These are phyloP conservation scores for Aviceda subcristata DNA, from an alignment of 2,113 vertebrate species.

Conservation along the genomic window DNA sequence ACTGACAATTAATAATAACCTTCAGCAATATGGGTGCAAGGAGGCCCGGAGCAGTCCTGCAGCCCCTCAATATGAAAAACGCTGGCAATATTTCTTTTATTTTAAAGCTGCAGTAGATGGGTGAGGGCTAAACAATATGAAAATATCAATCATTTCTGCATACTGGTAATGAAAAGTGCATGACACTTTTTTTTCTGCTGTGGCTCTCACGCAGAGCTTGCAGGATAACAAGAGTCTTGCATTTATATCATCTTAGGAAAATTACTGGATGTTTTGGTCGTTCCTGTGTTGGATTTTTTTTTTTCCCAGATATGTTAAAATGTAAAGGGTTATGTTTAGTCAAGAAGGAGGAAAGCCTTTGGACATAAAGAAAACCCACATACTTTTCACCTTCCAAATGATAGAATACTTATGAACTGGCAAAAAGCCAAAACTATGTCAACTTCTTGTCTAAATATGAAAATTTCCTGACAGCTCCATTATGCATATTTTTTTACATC, in stretches of 20 bases:
- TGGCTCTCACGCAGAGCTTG: neutral
- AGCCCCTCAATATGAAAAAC: neutral
- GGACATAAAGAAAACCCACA: neutral
- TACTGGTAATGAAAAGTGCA: neutral
- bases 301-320: neutral
- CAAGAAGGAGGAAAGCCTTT: neutral
- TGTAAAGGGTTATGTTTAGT: neutral
- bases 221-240: neutral
- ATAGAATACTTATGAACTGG: neutral
- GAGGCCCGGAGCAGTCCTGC: neutral
- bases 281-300: neutral
- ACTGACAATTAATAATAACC: neutral
- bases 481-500: slow-evolving; percentile 24
- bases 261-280: neutral
- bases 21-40: neutral
- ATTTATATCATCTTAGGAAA: neutral
- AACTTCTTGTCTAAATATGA: slow-evolving; percentile 31
- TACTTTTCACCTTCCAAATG: neutral
- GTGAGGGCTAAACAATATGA: neutral
- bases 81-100: neutral
- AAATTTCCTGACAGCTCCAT: slow-evolving; percentile 14
- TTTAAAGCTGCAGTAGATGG: neutral
- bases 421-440: slow-evolving; percentile 3
- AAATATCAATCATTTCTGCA: neutral
- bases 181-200: neutral